Evolutionary conservation across 2,888 invertebrate species (phyloP).

Genomic region (Tipula helvola): DNA sequence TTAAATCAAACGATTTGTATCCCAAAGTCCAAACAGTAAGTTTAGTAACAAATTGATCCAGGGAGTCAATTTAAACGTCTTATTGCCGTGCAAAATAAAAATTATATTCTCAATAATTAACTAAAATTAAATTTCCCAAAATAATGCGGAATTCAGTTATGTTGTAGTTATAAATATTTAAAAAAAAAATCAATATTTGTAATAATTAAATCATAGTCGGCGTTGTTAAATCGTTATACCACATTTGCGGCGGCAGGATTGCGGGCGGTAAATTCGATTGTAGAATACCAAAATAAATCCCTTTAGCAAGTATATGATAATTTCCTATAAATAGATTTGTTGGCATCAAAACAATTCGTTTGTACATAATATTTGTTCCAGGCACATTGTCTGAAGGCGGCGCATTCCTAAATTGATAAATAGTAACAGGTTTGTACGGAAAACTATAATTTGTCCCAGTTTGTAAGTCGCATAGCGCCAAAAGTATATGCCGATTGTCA

Average conservation of each 20-base stretch:
- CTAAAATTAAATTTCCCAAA: not conserved
- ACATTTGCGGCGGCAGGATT: not conserved
- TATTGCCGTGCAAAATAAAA: not conserved
- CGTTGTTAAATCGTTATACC: not conserved
- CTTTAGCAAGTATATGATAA: not conserved
- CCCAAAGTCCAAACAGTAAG: not conserved
- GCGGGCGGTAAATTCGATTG: not conserved
- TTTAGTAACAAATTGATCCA: not conserved
- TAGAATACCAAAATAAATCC: not conserved
- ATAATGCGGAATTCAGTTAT: not conserved
- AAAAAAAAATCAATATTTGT: not conserved
- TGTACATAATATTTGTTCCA: not conserved
- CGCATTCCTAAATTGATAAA: not conserved
- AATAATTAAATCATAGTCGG: not conserved
- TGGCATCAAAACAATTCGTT: not conserved
- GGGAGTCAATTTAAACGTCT: not conserved
- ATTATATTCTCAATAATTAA: not conserved
- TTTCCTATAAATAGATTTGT: not conserved
- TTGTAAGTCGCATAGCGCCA: conserved; percentile 20
- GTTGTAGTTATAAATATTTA: not conserved
- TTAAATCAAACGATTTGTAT: not conserved
- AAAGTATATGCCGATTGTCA: conserved; percentile 24
- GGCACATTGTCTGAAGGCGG: not conserved
- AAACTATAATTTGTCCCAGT: conserved; percentile 20
- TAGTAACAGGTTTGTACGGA: not conserved